phyloP scores from a whole-genome alignment of 2,113 vertebrate species.

The Calyptommatus sinebrachiatus region DNA sequence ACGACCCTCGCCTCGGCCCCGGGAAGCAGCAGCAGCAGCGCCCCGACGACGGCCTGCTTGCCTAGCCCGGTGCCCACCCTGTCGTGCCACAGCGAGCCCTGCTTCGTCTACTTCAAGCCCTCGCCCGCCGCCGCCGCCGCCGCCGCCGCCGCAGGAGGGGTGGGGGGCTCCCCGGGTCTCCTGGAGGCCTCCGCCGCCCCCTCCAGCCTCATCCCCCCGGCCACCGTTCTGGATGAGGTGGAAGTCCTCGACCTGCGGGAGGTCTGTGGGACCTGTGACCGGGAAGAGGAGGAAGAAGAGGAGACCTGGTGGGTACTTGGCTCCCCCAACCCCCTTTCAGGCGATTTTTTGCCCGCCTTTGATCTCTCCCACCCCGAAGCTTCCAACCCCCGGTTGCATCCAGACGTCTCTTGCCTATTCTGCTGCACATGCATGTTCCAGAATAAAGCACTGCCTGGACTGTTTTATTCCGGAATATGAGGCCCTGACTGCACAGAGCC shows the following conservation, averaged over 20 bases:
- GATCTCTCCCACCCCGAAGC: not conserved
- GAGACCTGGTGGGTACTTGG: conserved; percentile 83
- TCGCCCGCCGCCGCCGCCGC: conserved; percentile 51
- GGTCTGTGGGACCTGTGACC: conserved; percentile 62
- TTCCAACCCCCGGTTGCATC: not conserved
- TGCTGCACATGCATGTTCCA: too few species aligned
- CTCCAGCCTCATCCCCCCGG: conserved; percentile 32
- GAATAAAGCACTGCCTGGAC: too few species aligned
- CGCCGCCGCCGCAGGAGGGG: conserved; percentile 34
- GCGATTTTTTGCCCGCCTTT: too few species aligned
- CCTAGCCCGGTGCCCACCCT: conserved; percentile 72
- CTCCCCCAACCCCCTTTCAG: conserved; percentile 6
- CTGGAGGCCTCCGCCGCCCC: conserved; percentile 13
- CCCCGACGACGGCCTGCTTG: conserved; percentile 53
- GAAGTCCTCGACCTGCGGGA: conserved; percentile 83
- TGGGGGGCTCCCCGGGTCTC: not conserved
- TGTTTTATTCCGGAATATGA: too few species aligned
- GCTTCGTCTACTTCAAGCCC: conserved; percentile 80
- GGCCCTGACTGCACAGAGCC: too few species aligned
- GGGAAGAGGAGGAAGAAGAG: conserved; percentile 81
- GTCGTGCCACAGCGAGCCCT: conserved; percentile 69
- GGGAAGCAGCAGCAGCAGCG: conserved; percentile 38
- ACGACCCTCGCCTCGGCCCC: conserved; percentile 19
- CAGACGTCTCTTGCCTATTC: too few species aligned
- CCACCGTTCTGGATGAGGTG: conserved; percentile 84